Evolutionary conservation across 1,140 invertebrate species (phyloP).

Genomic region (Bilobella aurantiaca): DNA sequence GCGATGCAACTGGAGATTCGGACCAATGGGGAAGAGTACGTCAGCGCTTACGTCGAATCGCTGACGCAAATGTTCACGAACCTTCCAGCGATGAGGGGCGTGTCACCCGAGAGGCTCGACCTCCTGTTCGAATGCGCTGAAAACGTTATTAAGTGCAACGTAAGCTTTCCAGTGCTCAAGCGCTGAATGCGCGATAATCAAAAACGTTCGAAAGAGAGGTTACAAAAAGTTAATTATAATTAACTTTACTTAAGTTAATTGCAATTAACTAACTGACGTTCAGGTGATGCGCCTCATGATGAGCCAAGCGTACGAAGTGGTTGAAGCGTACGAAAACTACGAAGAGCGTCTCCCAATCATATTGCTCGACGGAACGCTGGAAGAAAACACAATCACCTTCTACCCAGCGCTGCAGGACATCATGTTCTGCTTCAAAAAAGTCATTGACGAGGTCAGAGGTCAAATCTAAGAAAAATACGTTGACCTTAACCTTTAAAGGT

Average conservation of each 20-base stretch:
- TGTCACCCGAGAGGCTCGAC: neutral
- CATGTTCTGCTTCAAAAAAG: constrained; percentile 31
- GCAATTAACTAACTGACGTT: too few relatives aligned
- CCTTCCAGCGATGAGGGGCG: neutral
- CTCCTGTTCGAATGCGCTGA: constrained; percentile 22
- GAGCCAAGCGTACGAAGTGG: constrained; percentile 16
- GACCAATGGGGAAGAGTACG: constrained; percentile 22
- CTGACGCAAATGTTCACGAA: constrained; percentile 22
- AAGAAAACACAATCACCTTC: constrained; percentile 13
- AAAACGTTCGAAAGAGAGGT: too few relatives aligned
- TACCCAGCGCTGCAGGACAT: constrained; percentile 20
- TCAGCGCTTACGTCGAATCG: constrained; percentile 18
- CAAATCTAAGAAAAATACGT: too few relatives aligned
- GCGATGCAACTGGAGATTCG: constrained; percentile 23
- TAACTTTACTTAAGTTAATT: constrained; percentile 1
- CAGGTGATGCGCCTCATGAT: constrained; percentile 19
- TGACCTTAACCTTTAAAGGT: too few relatives aligned
- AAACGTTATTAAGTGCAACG: constrained; percentile 23
- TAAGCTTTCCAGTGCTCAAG: too few relatives aligned
- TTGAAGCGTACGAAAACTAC: constrained; percentile 27
- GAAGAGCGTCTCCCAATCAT: constrained; percentile 19
- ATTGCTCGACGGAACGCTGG: constrained; percentile 23
- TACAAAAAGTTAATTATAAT: neutral
- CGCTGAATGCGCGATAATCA: too few relatives aligned
- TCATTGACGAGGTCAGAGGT: constrained; percentile 27